Evolutionary conservation across 2,888 invertebrate species (phyloP).

Genomic region (Brachypalpus laphriformis): DNA sequence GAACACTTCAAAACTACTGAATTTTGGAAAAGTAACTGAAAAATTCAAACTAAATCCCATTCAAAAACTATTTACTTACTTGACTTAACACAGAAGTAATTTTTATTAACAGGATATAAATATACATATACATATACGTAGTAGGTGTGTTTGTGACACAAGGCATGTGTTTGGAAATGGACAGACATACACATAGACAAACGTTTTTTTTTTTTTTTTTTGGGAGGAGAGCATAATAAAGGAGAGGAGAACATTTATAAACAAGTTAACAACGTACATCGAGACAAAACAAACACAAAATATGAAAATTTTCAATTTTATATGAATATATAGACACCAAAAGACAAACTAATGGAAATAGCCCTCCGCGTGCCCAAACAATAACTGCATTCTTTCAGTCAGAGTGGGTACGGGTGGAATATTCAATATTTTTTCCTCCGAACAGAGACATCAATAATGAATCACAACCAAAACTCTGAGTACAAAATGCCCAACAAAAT

Average conservation of each 20-base stretch:
- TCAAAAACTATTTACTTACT: conserved; percentile 69
- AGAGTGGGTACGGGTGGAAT: conserved; percentile 22
- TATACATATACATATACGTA: conserved; percentile 50
- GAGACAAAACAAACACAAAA: conserved; percentile 56
- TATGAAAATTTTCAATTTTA: conserved; percentile 14
- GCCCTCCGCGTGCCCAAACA: conserved; percentile 32
- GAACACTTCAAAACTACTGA: conserved; percentile 42
- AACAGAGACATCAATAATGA: conserved; percentile 43
- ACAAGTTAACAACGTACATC: conserved; percentile 50
- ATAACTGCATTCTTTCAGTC: conserved; percentile 46
- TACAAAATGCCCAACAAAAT: conserved; percentile 55
- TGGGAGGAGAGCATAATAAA: too few species aligned
- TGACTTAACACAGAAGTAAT: conserved; percentile 66
- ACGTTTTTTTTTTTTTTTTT: too few species aligned
- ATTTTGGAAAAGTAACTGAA: conserved; percentile 35
- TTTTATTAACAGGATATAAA: conserved; percentile 60
- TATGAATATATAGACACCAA: conserved; percentile 14
- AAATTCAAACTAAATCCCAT: conserved; percentile 37
- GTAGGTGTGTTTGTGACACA: conserved; percentile 58
- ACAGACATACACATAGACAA: conserved; percentile 65
- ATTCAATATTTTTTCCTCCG: not conserved
- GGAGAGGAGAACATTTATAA: conserved; percentile 63
- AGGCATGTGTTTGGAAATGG: conserved; percentile 59
- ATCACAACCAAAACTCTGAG: conserved; percentile 46
- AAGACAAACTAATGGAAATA: not conserved